Evolutionary conservation across 1,140 invertebrate genomes (phyloP).

Genomic region (Hycleus phaleratus): DNA sequence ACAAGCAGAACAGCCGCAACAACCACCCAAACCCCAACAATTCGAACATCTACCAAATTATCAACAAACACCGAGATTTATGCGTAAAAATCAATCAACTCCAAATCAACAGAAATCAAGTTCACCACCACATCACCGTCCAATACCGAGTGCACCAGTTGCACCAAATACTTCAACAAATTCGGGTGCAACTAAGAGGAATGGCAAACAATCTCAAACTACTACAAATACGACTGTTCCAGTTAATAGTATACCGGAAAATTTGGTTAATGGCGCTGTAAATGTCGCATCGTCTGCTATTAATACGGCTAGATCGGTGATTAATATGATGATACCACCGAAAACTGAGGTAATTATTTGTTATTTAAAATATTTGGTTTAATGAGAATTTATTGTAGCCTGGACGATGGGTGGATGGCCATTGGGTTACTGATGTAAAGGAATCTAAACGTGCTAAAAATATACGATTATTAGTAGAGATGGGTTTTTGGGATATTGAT

Average conservation of each 20-base stretch:
- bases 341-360: constrained; percentile 16
- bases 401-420: constrained; percentile 35
- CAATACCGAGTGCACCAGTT: neutral
- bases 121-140: neutral
- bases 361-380: neutral
- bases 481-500: constrained; percentile 38
- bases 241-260: constrained; percentile 30
- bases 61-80: constrained; percentile 18
- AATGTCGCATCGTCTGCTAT: constrained; percentile 40
- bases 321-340: constrained; percentile 34
- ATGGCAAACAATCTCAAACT: constrained; percentile 3
- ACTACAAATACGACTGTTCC: neutral
- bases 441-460: constrained; percentile 29
- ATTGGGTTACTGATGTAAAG: constrained; percentile 31
- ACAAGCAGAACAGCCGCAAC: neutral
- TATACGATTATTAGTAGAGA: constrained; percentile 31
- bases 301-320: constrained; percentile 36
- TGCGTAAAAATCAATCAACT: neutral
- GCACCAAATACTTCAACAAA: neutral
- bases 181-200: constrained; percentile 3
- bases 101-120: neutral
- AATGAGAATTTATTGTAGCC: constrained; percentile 11
- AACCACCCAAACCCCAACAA: neutral
- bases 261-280: constrained; percentile 38
- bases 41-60: constrained; percentile 22